Conservation (phyloP, 2,113 vertebrate species). For the Rattus norvegicus region DNA sequence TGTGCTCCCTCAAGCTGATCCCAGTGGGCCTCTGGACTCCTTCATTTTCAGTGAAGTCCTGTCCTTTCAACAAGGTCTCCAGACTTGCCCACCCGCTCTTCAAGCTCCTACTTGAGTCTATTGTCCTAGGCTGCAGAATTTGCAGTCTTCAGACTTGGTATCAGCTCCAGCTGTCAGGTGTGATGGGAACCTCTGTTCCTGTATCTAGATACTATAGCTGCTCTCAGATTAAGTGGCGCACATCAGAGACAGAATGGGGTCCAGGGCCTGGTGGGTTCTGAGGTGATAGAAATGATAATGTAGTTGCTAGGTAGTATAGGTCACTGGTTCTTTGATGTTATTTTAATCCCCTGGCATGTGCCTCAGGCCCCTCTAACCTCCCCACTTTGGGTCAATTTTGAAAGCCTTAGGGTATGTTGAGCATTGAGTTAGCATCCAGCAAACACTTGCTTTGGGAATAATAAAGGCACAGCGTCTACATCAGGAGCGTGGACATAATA, state of each 20-base stretch:
- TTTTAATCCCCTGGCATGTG: neutral
- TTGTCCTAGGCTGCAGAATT: neutral
- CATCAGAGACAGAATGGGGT: accelerated
- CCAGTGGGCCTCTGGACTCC: neutral
- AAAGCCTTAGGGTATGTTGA: neutral
- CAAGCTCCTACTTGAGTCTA: no score
- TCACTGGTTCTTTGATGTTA: neutral
- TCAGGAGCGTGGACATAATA: neutral
- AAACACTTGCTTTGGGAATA: neutral
- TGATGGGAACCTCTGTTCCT: neutral
- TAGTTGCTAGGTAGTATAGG: neutral
- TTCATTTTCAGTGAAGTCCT: neutral
- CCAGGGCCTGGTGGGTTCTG: neutral
- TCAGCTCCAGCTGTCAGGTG: neutral
- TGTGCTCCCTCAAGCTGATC: neutral
- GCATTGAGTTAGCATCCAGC: neutral
- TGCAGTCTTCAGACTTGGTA: neutral
- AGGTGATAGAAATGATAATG: neutral
- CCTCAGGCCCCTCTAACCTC: neutral
- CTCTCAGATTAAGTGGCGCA: no score
- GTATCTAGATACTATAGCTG: neutral
- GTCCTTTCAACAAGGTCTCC: neutral
- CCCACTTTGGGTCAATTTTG: neutral
- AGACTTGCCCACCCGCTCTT: neutral
- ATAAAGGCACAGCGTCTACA: neutral